phyloP scores from a whole-genome alignment of 2,888 invertebrate species.

The Coremacera marginata region DNA sequence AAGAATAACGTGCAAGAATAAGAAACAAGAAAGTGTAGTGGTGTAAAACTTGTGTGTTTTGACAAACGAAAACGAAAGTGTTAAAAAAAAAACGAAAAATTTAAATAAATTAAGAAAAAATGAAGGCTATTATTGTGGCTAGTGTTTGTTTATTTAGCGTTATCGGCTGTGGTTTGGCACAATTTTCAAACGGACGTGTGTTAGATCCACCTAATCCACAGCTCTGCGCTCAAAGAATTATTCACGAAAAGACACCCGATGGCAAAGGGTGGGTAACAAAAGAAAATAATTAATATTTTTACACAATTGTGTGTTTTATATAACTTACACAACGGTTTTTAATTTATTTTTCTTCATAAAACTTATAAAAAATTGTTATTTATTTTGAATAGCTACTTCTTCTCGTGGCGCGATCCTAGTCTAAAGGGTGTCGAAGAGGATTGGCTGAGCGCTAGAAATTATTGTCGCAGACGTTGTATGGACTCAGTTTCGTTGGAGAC shows the following conservation, averaged over 20 bases:
- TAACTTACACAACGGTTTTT: background rate
- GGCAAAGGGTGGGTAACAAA: constrained; percentile 73
- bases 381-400: constrained; percentile 78
- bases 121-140: constrained; percentile 69
- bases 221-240: constrained; percentile 79
- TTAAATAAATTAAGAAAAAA: constrained; percentile 46
- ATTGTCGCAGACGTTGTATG: constrained; percentile 90
- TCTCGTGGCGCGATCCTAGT: constrained; percentile 86
- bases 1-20: constrained; percentile 43
- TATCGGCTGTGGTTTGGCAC: constrained; percentile 70
- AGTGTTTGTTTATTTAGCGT: constrained; percentile 68
- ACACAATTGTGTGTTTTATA: background rate
- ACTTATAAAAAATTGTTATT: constrained; percentile 4
- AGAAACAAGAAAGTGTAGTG: constrained; percentile 22
- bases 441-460: constrained; percentile 88
- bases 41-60: constrained; percentile 10
- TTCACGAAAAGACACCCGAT: constrained; percentile 79
- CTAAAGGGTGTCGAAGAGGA: constrained; percentile 82
- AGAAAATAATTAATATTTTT: background rate
- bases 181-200: constrained; percentile 82
- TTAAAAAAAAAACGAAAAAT: constrained; percentile 37
- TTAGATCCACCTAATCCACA: constrained; percentile 83
- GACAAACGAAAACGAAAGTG: constrained; percentile 35
- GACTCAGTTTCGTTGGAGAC: constrained; percentile 89
- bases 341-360: background rate